phyloP scores from a whole-genome alignment of 2,113 vertebrate genomes.

The Elanus axillaris region DNA sequence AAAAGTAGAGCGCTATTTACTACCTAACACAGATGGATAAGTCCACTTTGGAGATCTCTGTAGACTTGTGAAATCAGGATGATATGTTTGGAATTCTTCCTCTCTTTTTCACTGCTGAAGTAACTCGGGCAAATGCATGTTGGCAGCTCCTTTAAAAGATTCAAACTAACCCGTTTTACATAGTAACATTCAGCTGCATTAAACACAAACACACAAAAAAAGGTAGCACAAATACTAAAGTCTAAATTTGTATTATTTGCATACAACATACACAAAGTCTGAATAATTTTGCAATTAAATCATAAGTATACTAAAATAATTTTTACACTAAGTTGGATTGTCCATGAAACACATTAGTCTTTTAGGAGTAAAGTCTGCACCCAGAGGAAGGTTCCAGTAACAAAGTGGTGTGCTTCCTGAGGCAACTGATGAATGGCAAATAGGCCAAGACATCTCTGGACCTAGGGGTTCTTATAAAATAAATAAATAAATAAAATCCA shows the following conservation, averaged over 20 bases:
- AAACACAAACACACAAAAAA: not conserved
- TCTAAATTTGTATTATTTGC: not conserved
- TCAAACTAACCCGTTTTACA: slow-evolving; percentile 28
- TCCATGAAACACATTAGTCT: not conserved
- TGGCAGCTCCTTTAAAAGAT: slow-evolving; percentile 48
- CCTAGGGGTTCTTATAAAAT: not conserved
- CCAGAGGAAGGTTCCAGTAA: not conserved
- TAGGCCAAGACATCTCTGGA: not conserved
- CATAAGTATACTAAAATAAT: not conserved
- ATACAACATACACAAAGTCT: not conserved
- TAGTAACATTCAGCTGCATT: slow-evolving; percentile 30
- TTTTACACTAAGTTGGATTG: not conserved
- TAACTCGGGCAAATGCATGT: slow-evolving; percentile 24
- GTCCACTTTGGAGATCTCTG: slow-evolving; percentile 35
- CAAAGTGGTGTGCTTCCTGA: not conserved
- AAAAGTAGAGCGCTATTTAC: not conserved
- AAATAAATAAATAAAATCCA: not conserved
- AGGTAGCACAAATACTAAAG: not conserved
- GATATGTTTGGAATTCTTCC: slow-evolving; percentile 36
- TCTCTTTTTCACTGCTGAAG: slow-evolving; percentile 30
- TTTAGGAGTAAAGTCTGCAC: not conserved
- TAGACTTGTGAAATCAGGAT: slow-evolving; percentile 43
- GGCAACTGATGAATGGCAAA: not conserved
- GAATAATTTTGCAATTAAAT: not conserved
- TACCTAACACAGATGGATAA: not conserved